phyloP scores from a whole-genome alignment of 2,888 invertebrate species.

The Elmis aenea region DNA sequence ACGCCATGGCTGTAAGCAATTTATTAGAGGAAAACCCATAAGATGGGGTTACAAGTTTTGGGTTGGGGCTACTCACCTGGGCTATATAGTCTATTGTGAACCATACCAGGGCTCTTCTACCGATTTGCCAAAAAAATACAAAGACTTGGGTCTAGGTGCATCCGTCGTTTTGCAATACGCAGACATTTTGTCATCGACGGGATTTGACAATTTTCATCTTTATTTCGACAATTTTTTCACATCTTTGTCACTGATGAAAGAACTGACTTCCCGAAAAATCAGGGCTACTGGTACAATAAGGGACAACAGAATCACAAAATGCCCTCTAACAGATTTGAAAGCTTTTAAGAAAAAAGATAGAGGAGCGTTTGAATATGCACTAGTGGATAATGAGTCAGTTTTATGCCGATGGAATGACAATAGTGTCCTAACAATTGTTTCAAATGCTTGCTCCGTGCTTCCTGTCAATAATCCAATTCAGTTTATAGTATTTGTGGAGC shows the following conservation, averaged over 20 bases:
- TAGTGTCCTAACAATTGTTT: slow-evolving; percentile 7
- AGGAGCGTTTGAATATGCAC: slow-evolving; percentile 2
- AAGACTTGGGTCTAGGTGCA: slow-evolving; percentile 8
- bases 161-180: slow-evolving; percentile 10
- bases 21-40: too few species aligned
- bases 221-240: slow-evolving; percentile 11
- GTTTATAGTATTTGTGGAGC: too few species aligned
- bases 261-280: slow-evolving; percentile 6
- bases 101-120: slow-evolving; percentile 10
- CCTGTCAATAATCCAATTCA: too few species aligned
- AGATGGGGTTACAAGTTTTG: too few species aligned
- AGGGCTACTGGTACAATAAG: slow-evolving; percentile 11
- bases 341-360: slow-evolving; percentile 5
- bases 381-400: slow-evolving; percentile 3
- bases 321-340: slow-evolving; percentile 1
- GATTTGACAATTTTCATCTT: slow-evolving; percentile 4
- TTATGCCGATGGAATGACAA: slow-evolving; percentile 9
- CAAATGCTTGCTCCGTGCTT: slow-evolving; percentile 4
- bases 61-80: slow-evolving; percentile 4
- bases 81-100: slow-evolving; percentile 10
- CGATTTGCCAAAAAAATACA: slow-evolving; percentile 7
- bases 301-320: slow-evolving; percentile 7
- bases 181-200: slow-evolving; percentile 4
- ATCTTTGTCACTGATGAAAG: slow-evolving; percentile 5
- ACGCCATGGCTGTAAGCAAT: too few species aligned